phyloP scores from a whole-genome alignment of 2,113 vertebrate genomes.

The Heliornis fulica region DNA sequence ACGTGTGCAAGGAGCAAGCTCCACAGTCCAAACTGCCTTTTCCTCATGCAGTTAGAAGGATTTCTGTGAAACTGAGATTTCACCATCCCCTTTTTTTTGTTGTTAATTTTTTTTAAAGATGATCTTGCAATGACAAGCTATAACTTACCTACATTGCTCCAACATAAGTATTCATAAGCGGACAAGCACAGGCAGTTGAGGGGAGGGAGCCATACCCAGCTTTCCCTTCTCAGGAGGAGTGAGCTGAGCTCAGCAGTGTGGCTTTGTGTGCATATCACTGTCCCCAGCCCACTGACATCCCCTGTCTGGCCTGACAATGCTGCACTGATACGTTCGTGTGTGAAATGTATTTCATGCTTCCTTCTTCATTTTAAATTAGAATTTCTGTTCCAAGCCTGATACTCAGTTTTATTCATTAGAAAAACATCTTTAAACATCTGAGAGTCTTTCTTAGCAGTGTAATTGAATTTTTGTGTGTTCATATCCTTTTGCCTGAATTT shows the following conservation, averaged over 20 bases:
- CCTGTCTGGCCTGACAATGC: neutral
- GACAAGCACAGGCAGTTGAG: neutral
- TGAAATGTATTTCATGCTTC: conserved; percentile 51
- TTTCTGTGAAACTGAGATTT: neutral
- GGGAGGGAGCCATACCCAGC: neutral
- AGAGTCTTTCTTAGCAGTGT: conserved; percentile 5
- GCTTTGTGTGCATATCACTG: neutral
- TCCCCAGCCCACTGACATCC: neutral
- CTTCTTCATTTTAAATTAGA: conserved; percentile 44
- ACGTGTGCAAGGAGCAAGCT: neutral
- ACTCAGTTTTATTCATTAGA: conserved; percentile 30
- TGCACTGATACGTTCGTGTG: neutral
- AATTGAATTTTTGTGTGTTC: conserved; percentile 51
- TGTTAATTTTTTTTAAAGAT: neutral
- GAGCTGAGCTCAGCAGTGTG: neutral
- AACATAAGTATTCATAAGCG: neutral
- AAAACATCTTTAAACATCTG: conserved; percentile 37
- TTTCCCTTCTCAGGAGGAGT: neutral
- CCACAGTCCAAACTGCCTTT: neutral
- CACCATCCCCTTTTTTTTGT: neutral
- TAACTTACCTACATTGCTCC: neutral
- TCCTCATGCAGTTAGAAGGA: neutral
- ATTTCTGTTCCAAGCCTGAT: conserved; percentile 29
- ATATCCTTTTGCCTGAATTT: conserved; percentile 35
- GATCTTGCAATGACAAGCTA: neutral